These are phyloP conservation scores for Rhadina sibilatrix DNA, from an alignment of 2,113 vertebrate species.

Conservation along the genomic window DNA sequence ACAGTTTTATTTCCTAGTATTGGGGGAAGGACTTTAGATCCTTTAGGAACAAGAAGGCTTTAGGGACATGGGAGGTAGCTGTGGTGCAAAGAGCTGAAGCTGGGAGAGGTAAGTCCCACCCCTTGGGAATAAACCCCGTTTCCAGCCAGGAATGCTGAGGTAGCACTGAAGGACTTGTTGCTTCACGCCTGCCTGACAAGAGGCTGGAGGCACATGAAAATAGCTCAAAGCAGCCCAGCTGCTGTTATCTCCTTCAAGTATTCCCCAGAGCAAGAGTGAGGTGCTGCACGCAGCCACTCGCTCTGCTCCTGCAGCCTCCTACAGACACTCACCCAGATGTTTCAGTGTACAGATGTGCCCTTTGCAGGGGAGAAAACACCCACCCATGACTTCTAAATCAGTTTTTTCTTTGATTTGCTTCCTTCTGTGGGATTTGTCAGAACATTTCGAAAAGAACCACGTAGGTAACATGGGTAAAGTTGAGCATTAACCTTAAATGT, in stretches of 20 bases:
- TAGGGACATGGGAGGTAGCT: neutral
- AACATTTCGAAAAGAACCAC: neutral
- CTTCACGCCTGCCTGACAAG: neutral
- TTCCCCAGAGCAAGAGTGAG: neutral
- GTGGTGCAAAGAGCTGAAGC: neutral
- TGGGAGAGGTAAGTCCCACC: neutral
- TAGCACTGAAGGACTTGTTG: neutral
- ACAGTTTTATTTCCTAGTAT: neutral
- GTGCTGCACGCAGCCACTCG: fast-evolving
- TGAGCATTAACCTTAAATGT: neutral
- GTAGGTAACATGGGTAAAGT: neutral
- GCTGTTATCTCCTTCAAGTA: neutral
- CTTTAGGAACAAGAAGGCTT: neutral
- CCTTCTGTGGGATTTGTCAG: neutral
- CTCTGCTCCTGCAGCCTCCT: neutral
- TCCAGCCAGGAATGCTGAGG: neutral
- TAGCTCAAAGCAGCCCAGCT: neutral
- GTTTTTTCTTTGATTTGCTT: neutral
- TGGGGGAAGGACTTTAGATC: neutral
- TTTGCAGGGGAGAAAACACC: neutral
- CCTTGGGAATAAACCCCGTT: neutral
- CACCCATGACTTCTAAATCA: neutral
- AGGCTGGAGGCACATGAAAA: neutral
- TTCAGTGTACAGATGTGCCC: neutral
- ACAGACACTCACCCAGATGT: neutral